Conservation (phyloP, 2,797 vertebrate species). For the Enteromius paludinosus region DNA sequence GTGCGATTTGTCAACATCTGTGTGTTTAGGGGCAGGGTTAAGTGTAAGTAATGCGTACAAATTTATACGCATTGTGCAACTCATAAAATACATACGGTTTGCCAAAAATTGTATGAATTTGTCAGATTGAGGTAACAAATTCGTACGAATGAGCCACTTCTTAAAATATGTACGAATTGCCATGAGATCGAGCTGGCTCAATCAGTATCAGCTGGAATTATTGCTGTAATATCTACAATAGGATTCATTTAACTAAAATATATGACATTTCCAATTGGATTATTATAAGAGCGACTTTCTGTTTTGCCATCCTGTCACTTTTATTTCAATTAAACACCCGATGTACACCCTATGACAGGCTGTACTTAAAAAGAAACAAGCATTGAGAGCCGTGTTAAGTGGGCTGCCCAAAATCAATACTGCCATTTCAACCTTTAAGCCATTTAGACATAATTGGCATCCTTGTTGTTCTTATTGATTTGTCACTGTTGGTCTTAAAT, state of each 20-base stretch:
- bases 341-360: constrained; percentile 42
- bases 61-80: no score
- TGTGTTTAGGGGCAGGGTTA: no score
- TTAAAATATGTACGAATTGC: no score
- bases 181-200: no score
- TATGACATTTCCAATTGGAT: not conserved
- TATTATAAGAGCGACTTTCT: constrained; percentile 6
- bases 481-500: constrained; percentile 58
- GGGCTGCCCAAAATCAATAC: constrained; percentile 67
- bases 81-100: no score
- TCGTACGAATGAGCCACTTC: no score
- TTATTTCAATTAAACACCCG: constrained; percentile 32
- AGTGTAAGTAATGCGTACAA: no score
- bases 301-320: constrained; percentile 34
- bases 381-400: constrained; percentile 55
- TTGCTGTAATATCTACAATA: not conserved
- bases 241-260: not conserved
- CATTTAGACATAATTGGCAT: constrained; percentile 64
- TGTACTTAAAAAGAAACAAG: constrained; percentile 27
- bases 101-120: no score
- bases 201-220: not conserved
- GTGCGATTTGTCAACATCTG: no score
- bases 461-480: constrained; percentile 68
- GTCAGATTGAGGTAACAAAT: no score
- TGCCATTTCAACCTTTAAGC: constrained; percentile 72